Base-by-base conservation (phyloP, 2,888 invertebrate genomes). In the Papilio gigon region DNA sequence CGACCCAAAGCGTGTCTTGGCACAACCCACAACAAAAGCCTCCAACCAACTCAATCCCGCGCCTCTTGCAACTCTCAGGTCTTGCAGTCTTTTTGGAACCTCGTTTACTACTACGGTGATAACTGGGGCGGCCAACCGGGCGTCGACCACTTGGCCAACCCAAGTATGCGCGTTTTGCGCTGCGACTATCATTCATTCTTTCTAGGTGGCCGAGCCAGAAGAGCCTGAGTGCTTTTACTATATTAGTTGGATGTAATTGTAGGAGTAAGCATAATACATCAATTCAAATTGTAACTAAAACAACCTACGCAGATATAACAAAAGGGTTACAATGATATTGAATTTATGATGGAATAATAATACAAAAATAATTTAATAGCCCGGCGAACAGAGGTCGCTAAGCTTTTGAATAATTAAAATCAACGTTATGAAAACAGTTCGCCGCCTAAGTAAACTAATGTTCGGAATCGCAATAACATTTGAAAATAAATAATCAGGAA, bases 361-460 rank as follows among this genome's bases (percentile, higher is more conserved):
- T 12, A 33, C 60, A 37, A 66, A 66, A 66, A 60, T 66, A 44
- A 60, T 60, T 66, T 47, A 37, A 35, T 25, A 47, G 27, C 17
- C 30, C 12, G 50, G 27, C 37, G 66, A 66, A 59, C 33, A 47
- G 44, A 64, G 53, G 60, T 60, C 56, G 42, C 58, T 44, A 12
- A 50, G 59, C 60, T 25, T 60, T 50, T 60, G 59, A 66, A 66
- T 66, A 60, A 63, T 63, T 50, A 60, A 66, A 66, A 59, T 44
- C 35, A 47, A 47, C 44, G 59, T 44, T 59, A 14, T 3, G 44
- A 47, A 59, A 20, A 59, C 25, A 66, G 17, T 44, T n/a, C 65
- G 27, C 25, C 17, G 25, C 65, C 56, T 65, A 65, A 65, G 22
- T 65, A 56, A 56, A 65, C 56, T 56, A 40, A 37, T 25, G 60